phyloP scores from a whole-genome alignment of 2,888 invertebrate genomes.

The Dasysyrphus tricinctus region DNA sequence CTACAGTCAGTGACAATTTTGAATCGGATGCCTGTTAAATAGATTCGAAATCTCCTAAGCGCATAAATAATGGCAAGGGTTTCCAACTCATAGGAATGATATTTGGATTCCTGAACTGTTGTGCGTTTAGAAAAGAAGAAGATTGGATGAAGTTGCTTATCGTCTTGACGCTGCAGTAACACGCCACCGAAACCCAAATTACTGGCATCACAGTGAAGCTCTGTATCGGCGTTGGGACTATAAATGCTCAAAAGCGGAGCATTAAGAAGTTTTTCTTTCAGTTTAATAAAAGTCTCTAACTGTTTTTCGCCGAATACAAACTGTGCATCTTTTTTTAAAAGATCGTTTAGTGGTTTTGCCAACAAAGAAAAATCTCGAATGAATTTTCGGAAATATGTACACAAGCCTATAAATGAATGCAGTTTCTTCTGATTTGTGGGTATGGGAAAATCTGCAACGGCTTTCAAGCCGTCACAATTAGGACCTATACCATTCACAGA shows the following conservation, averaged over 20 bases:
- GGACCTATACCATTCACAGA: conserved; percentile 1
- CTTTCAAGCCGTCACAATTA: not conserved
- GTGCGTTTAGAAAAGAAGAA: conserved; percentile 77
- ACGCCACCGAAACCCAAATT: too few relatives aligned
- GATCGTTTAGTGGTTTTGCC: conserved; percentile 61
- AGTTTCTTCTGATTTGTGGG: not conserved
- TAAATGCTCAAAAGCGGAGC: conserved; percentile 78
- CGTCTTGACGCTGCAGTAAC: conserved; percentile 53
- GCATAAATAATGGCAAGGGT: conserved; percentile 77
- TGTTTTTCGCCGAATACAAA: conserved; percentile 54
- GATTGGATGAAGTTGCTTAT: conserved; percentile 77
- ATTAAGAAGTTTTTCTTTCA: conserved; percentile 47
- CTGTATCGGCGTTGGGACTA: conserved; percentile 56
- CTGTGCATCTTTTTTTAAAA: conserved; percentile 65
- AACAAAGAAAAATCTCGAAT: conserved; percentile 75
- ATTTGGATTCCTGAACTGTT: too few relatives aligned
- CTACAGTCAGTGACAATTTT: conserved; percentile 10
- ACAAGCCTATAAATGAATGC: not conserved
- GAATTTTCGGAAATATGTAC: conserved; percentile 72
- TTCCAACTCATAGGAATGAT: conserved; percentile 77
- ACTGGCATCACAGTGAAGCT: conserved; percentile 65
- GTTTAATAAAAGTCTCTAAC: conserved; percentile 38
- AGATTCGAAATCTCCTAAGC: conserved; percentile 44
- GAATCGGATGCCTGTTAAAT: too few relatives aligned
- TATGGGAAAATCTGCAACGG: not conserved